phyloP scores from a whole-genome alignment of 2,888 invertebrate species.

The Dasypolia templi region DNA sequence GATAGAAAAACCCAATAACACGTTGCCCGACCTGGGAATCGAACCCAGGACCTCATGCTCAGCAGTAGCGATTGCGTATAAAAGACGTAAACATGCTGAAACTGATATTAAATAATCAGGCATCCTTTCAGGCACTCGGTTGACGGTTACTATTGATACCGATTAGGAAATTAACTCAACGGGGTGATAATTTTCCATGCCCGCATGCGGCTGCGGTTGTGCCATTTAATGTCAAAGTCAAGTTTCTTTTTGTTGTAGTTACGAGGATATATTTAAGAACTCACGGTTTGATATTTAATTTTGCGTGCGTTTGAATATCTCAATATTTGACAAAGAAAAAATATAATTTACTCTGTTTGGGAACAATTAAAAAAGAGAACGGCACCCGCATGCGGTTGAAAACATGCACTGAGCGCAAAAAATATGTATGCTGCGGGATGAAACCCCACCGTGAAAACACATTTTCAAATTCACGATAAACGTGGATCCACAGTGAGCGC shows the following conservation, averaged over 20 bases:
- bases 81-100: conserved; percentile 64
- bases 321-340: neutral
- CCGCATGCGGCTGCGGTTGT: neutral
- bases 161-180: conserved; percentile 22
- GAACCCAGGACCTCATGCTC: no score
- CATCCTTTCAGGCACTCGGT: conserved; percentile 39
- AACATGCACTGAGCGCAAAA: neutral
- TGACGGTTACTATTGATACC: conserved; percentile 40
- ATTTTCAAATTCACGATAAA: neutral
- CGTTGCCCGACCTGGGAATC: no score
- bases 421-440: neutral
- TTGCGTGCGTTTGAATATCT: neutral
- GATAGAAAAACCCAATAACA: no score
- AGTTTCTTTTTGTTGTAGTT: neutral
- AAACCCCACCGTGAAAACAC: neutral
- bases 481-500: neutral
- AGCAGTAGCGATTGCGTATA: no score
- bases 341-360: neutral
- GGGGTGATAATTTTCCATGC: neutral
- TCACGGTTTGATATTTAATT: neutral
- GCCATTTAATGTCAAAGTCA: neutral
- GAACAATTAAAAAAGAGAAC: neutral
- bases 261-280: neutral
- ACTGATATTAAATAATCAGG: conserved; percentile 67
- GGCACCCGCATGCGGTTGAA: neutral